phyloP scores from a whole-genome alignment of 2,888 invertebrate genomes.

The Metallyticus violacea region DNA sequence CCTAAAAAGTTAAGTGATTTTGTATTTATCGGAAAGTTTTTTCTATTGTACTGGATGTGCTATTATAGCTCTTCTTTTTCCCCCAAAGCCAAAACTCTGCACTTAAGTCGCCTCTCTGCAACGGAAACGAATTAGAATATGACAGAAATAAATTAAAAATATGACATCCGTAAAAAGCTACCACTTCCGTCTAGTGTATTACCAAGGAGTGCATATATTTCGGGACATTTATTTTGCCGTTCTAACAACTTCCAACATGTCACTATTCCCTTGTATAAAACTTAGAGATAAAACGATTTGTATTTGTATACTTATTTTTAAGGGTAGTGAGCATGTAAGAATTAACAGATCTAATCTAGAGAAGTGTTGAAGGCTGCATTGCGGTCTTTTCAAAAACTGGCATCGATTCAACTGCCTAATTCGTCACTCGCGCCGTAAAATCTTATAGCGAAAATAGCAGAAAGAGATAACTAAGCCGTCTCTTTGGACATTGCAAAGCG shows the following conservation, averaged over 20 bases:
- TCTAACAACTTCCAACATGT: neutral
- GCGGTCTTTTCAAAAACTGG: neutral
- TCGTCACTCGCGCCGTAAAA: neutral
- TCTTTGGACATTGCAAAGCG: neutral
- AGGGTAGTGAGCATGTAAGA: neutral
- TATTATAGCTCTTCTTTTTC: neutral
- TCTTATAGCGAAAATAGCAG: neutral
- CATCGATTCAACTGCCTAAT: neutral
- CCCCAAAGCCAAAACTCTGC: neutral
- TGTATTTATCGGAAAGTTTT: neutral
- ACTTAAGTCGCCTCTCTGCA: neutral
- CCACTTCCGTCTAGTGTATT: slow-evolving; percentile 8
- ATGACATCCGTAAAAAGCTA: neutral
- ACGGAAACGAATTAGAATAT: neutral
- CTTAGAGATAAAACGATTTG: neutral
- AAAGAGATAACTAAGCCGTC: neutral
- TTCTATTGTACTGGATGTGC: neutral
- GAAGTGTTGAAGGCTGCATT: neutral
- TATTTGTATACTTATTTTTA: neutral
- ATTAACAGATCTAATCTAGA: neutral
- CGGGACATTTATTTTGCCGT: neutral
- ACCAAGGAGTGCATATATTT: neutral
- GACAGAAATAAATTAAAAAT: neutral
- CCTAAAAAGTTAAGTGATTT: neutral
- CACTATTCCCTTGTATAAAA: neutral